Evolutionary conservation across 2,797 vertebrate species (phyloP), one percentile per base, ranked within the genome.

Genomic region (Euthynnus affinis): DNA sequence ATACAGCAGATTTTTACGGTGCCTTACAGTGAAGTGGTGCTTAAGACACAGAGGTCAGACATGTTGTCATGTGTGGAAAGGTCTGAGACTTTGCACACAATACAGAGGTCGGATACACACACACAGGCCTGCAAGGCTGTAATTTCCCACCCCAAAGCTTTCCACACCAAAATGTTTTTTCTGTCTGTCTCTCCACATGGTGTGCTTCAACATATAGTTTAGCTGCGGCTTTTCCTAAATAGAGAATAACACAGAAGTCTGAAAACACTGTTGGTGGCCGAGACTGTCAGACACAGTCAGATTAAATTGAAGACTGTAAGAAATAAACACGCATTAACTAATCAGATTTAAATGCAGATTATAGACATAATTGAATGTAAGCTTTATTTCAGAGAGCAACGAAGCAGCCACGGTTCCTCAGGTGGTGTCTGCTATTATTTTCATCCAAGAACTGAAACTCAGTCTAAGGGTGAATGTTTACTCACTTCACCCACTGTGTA

Each of bases 201-300:
- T 74, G 74, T 40, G 51, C 69, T 80, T 74, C 57, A 83, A 87
- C 78, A 74, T 83, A 80, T 85, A 87, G 78, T 94, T 91, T 88
- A 70, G 73, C 73, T 89, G 91, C 9, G 92, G 91, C 63, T 94
- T 91, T 87, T 88, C 85, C 87, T 91, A 90, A 92, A 91, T 88
- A 81, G 82, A 91, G 79, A 89, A 88, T 84, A 78, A 82, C 84
- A 87, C 72, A 74, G 71, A 64, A 25, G 67, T 46, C 71, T 76
- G 23, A 87, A 91, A 82, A 71, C 85, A 63, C 27, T 72, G 90
- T 59, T 86, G 88, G 90, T 91, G 92, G 91, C 81, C 86, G 18
- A 53, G 68, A 69, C 34, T 69, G 74, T 79, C 67, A 53, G 75
- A 57, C 49, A 59, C 71, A 42, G 53, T 70, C 69, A 78, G 73